phyloP scores from a whole-genome alignment of 2,113 vertebrate genomes.

The Typhlomys cinereus region DNA sequence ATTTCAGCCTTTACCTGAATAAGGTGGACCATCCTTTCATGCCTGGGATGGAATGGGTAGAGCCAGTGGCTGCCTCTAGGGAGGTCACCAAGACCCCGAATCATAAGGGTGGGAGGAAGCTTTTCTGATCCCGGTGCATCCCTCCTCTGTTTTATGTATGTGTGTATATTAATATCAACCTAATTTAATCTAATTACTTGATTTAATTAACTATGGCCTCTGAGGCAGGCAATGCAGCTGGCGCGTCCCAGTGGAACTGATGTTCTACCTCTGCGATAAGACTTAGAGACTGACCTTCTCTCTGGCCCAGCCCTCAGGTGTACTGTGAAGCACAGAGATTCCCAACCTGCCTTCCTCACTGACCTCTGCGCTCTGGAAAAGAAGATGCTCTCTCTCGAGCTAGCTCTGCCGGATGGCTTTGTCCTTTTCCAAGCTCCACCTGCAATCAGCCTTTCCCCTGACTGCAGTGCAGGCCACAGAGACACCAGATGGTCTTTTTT shows the following conservation, averaged over 20 bases:
- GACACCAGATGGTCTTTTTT: background rate
- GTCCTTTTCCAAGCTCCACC: background rate
- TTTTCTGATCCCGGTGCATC: background rate
- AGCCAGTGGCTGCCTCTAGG: background rate
- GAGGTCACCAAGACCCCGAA: background rate
- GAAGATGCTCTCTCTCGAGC: background rate
- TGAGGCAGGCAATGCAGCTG: background rate
- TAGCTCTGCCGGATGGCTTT: background rate
- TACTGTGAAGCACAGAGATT: background rate
- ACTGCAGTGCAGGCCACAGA: background rate
- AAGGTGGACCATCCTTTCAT: background rate
- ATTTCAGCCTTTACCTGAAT: background rate
- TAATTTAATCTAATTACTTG: constrained; percentile 9
- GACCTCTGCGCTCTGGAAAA: background rate
- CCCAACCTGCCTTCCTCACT: background rate
- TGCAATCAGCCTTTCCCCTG: background rate
- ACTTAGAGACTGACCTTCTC: background rate
- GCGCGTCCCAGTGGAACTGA: background rate
- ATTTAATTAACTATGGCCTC: constrained; percentile 19
- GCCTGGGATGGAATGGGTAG: background rate
- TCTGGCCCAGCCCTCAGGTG: background rate
- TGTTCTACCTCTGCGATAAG: background rate
- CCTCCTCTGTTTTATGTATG: background rate
- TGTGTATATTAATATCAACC: background rate
- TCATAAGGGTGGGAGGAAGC: background rate